phyloP scores from a whole-genome alignment of 2,888 invertebrate genomes.

The Cerceris rybyensis region DNA sequence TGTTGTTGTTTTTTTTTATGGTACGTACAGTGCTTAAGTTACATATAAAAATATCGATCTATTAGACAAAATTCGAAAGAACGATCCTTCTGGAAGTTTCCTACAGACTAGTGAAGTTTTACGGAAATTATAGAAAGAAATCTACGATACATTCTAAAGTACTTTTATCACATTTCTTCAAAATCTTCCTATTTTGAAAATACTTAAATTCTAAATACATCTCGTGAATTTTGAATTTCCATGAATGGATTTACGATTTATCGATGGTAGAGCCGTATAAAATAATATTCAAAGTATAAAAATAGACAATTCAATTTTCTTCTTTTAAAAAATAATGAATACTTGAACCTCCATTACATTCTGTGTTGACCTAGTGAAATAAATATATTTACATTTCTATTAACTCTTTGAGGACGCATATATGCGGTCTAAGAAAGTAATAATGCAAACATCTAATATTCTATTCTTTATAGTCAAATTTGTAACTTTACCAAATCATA shows the following conservation, averaged over 20 bases:
- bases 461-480: no score
- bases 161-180: constrained; percentile 18
- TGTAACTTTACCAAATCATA: no score
- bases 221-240: background rate
- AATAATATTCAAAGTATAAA: background rate
- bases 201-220: constrained; percentile 11
- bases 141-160: constrained; percentile 5
- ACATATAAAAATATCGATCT: constrained; percentile 14
- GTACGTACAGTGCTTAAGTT: constrained; percentile 3
- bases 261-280: constrained; percentile 5
- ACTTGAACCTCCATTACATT: background rate
- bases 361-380: background rate
- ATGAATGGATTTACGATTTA: no score
- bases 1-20: background rate
- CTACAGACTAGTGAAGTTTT: constrained; percentile 5
- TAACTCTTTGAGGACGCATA: no score
- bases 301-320: background rate
- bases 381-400: background rate
- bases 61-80: background rate
- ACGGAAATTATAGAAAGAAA: constrained; percentile 2
- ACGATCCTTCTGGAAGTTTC: constrained; percentile 6
- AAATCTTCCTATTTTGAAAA: constrained; percentile 5
- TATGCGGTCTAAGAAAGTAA: no score
- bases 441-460: no score
- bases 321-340: background rate